Base-by-base conservation (phyloP, 2,888 invertebrate genomes). In the Pachliopta kotzebuea region DNA sequence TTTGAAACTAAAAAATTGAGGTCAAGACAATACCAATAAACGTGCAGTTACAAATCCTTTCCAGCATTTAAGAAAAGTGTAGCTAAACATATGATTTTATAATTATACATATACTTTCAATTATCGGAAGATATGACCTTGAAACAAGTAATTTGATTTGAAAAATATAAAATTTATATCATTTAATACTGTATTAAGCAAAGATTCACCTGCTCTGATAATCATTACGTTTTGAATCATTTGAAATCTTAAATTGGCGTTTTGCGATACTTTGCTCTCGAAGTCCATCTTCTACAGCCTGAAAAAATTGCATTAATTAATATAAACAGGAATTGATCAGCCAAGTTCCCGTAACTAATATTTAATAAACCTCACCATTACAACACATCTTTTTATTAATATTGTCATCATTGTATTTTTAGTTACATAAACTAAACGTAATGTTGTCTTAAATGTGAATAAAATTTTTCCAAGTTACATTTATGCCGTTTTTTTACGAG, bases 171-270 rank as follows among this genome's bases (percentile, higher is more conserved):
- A n/a, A n/a, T n/a, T n/a, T n/a, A n/a, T n/a, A n/a, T n/a, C n/a
- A n/a, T n/a, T n/a, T n/a, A n/a, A n/a, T n/a, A n/a, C n/a, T n/a
- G n/a, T n/a, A n/a, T n/a, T n/a, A n/a, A n/a, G n/a, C n/a, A n/a
- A n/a, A n/a, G n/a, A n/a, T 42, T 42, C 45, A 63, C 63, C 63
- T 63, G 59, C 31, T 63, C 21, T 55, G 63, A 23, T 58, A 45
- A 55, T 63, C 49, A 29, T 45, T 18, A 21, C 45, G 29, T 20
- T 49, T 59, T 14, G 55, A 49, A 49, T 31, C 11, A n/a, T 54
- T n/a, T 24, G 63, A 55, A 59, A 58, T 31, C n/a, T 26, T 23
- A 55, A 54, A 45, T 23, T 63, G 21, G 18, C n/a, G 23, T 53
- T 53, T 52, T 18, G 9, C 24, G 17, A 24, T 52, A 18, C 53